A percentile compares a stretch with the other conserved stretches of the same genome.
phyloP scores from a whole-genome alignment of 2,113 vertebrate species.

The Delphinapterus leucas region DNA sequence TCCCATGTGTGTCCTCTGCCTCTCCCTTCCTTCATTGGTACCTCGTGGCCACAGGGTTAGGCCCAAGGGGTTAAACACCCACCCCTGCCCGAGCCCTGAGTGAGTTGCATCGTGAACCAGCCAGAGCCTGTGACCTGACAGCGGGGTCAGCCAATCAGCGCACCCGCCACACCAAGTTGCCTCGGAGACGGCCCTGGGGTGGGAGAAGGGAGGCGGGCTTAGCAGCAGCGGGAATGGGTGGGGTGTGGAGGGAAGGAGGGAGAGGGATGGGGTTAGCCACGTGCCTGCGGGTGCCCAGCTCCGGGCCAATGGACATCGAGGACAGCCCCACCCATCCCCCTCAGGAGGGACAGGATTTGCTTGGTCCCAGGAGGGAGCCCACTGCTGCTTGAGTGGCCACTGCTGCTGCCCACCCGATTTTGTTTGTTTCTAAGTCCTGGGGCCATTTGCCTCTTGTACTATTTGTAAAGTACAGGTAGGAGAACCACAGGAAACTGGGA shows the following conservation, averaged over 20 bases:
- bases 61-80: constrained; percentile 67
- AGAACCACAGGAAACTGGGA: not conserved
- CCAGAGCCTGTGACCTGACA: constrained; percentile 69
- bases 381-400: not conserved
- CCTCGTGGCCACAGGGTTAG: constrained; percentile 25
- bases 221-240: constrained; percentile 57
- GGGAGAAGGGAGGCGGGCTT: constrained; percentile 67
- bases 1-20: not conserved
- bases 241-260: constrained; percentile 49
- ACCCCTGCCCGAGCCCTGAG: constrained; percentile 52
- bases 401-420: not conserved
- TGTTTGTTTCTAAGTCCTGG: constrained; percentile 16
- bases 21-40: not conserved
- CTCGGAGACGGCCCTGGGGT: constrained; percentile 63
- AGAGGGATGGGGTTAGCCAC: constrained; percentile 38
- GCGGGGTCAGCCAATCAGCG: constrained; percentile 66
- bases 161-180: constrained; percentile 58
- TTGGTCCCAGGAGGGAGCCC: constrained; percentile 44
- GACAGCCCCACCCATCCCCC: constrained; percentile 38
- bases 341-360: constrained; percentile 36
- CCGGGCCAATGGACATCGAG: constrained; percentile 40
- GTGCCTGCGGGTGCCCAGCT: constrained; percentile 55
- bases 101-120: constrained; percentile 32
- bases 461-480: not conserved
- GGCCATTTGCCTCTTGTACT: not conserved